Evolutionary conservation across 2,888 invertebrate species (phyloP).

Genomic region (Mechanitis mazaeus): DNA sequence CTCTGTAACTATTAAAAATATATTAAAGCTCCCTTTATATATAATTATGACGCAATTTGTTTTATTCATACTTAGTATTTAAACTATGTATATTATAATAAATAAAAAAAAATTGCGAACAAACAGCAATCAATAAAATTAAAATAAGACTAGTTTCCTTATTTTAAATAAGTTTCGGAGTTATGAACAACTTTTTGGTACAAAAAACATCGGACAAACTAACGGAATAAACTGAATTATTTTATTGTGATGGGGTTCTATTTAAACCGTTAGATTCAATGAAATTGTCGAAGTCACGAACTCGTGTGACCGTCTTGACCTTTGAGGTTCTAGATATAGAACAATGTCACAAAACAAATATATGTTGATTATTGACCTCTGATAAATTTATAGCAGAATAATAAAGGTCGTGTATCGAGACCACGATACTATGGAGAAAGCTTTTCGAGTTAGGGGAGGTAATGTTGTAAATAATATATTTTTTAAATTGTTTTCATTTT

Average conservation of each 20-base stretch:
- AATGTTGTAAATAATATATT: too few species aligned
- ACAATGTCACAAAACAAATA: conserved; percentile 34
- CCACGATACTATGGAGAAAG: conserved; percentile 1
- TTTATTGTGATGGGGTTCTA: conserved; percentile 22
- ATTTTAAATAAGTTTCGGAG: not conserved
- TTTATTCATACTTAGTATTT: too few species aligned
- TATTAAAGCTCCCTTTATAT: too few species aligned
- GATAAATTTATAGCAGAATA: not conserved
- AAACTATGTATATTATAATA: too few species aligned
- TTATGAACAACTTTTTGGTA: conserved; percentile 23
- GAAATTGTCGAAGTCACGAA: conserved; percentile 46
- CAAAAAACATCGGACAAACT: conserved; percentile 26
- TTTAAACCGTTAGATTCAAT: conserved; percentile 33
- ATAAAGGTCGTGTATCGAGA: conserved; percentile 2
- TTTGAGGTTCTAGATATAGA: conserved; percentile 32
- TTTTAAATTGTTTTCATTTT: too few species aligned
- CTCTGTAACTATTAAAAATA: too few species aligned
- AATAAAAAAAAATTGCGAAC: too few species aligned
- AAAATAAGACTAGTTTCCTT: not conserved
- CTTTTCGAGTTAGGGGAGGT: not conserved
- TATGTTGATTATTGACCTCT: conserved; percentile 5
- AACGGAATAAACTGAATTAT: conserved; percentile 28
- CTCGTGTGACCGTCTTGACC: conserved; percentile 42
- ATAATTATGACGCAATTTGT: too few species aligned
- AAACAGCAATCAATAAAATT: too few species aligned